Percentiles rank a stretch among this genome's conserved stretches.
Conservation (phyloP, 2,797 vertebrate genomes). For the Smutsia gigantea region DNA sequence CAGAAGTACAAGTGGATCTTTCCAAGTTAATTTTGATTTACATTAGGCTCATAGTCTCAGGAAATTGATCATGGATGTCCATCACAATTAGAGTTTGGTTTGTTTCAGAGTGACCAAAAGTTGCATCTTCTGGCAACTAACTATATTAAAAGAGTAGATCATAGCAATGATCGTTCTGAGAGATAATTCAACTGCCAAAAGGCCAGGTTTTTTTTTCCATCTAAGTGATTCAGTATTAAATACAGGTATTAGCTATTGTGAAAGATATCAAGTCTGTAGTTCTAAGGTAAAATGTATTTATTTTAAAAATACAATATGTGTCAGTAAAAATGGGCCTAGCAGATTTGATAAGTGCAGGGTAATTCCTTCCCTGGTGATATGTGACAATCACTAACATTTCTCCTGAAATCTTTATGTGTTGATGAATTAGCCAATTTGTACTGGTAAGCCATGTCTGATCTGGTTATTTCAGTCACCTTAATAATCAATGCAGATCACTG, state of each 20-base stretch:
- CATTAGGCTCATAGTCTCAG: neutral
- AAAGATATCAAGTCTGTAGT: neutral
- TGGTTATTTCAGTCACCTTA: slow-evolving; percentile 77
- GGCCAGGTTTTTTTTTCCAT: neutral
- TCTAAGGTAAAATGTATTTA: slow-evolving; percentile 49
- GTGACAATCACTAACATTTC: slow-evolving; percentile 74
- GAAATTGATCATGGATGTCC: slow-evolving; percentile 17
- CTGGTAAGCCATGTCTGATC: slow-evolving; percentile 75
- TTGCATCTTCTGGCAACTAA: neutral
- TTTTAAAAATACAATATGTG: slow-evolving; percentile 42
- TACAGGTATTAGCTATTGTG: neutral
- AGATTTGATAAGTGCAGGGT: slow-evolving; percentile 33
- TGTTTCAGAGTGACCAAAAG: slow-evolving; percentile 25
- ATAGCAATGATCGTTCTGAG: neutral
- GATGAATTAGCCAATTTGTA: slow-evolving; percentile 80
- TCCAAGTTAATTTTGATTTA: slow-evolving; percentile 53
- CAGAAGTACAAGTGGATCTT: neutral
- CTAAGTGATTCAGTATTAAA: slow-evolving; percentile 38
- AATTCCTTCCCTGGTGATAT: slow-evolving; percentile 75
- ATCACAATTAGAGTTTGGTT: slow-evolving; percentile 22
- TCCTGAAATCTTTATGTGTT: slow-evolving; percentile 73
- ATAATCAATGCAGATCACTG: slow-evolving; percentile 79
- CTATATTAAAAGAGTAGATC: neutral
- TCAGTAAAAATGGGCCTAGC: slow-evolving; percentile 38
- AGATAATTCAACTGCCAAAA: neutral